These are phyloP conservation scores for Atethmia centrago DNA, from an alignment of 2,888 invertebrate genomes.

Conservation along the genomic window DNA sequence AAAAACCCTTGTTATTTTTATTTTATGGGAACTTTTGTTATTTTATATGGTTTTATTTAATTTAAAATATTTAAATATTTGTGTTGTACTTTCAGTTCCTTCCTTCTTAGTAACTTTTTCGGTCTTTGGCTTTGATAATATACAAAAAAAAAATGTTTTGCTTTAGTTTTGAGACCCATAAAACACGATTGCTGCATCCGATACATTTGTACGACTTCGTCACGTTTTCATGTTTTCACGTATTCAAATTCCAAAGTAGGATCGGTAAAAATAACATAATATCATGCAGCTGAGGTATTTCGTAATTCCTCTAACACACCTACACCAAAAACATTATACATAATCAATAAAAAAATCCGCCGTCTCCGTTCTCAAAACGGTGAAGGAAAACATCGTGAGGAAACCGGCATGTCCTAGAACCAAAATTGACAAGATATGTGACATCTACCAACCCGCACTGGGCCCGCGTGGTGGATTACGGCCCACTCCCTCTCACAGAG, in stretches of 20 bases:
- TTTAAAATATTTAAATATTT: background rate
- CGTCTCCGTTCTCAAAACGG: too few relatives aligned
- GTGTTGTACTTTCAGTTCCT: background rate
- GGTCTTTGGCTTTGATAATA: background rate
- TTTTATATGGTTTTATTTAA: background rate
- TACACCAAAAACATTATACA: background rate
- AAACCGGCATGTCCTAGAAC: too few relatives aligned
- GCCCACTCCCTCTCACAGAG: too few relatives aligned
- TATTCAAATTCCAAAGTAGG: background rate
- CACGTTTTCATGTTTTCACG: background rate
- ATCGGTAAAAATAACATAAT: background rate
- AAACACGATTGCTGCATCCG: background rate
- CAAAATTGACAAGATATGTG: too few relatives aligned
- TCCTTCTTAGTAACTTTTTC: background rate
- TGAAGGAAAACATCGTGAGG: too few relatives aligned
- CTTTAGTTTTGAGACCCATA: background rate
- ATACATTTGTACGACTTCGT: background rate
- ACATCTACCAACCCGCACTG: too few relatives aligned
- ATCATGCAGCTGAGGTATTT: background rate
- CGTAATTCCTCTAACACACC: background rate
- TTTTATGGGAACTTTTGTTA: too few relatives aligned
- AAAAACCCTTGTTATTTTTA: background rate
- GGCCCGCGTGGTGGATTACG: too few relatives aligned
- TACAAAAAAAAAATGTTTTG: background rate
- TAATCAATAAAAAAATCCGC: too few relatives aligned